phyloP scores from a whole-genome alignment of 2,888 invertebrate species.

The Cactoblastis cactorum region DNA sequence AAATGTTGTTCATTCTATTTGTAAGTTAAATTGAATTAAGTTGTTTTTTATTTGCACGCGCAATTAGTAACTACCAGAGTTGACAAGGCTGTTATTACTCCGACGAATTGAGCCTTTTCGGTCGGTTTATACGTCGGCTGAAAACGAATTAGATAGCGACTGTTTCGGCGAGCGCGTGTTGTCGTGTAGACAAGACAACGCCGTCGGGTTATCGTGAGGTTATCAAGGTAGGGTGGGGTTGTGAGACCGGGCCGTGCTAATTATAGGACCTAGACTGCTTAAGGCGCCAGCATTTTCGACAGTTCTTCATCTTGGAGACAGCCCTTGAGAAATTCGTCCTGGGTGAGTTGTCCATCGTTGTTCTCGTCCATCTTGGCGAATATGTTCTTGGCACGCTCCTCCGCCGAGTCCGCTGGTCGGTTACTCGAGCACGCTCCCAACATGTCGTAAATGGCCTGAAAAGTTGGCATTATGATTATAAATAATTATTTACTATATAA shows the following conservation, averaged over 20 bases:
- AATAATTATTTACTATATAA: neutral
- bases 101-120: neutral
- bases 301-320: conserved; percentile 98
- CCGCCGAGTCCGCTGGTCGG: conserved; percentile 96
- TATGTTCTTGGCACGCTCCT: conserved; percentile 98
- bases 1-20: neutral
- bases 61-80: conserved; percentile 4
- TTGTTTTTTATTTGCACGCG: conserved; percentile 23
- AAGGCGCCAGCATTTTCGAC: conserved; percentile 96
- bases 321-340: conserved; percentile 98
- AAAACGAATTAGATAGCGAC: neutral
- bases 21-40: neutral
- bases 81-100: neutral
- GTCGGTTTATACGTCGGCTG: neutral
- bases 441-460: conserved; percentile 99
- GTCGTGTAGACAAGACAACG: conserved; percentile 37
- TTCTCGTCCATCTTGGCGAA: conserved; percentile 99
- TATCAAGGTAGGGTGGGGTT: conserved; percentile 32
- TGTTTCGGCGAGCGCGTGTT: conserved; percentile 20
- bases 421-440: conserved; percentile 97
- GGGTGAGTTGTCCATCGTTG: conserved; percentile 98
- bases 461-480: conserved; percentile 21
- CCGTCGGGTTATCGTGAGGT: conserved; percentile 52
- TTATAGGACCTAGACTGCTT: conserved; percentile 62
- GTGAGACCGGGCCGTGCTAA: conserved; percentile 33